Percentiles rank a stretch among this genome's conserved stretches.
These are phyloP conservation scores for Alitta virens DNA, from an alignment of 2,888 invertebrate genomes.

Conservation along the genomic window DNA sequence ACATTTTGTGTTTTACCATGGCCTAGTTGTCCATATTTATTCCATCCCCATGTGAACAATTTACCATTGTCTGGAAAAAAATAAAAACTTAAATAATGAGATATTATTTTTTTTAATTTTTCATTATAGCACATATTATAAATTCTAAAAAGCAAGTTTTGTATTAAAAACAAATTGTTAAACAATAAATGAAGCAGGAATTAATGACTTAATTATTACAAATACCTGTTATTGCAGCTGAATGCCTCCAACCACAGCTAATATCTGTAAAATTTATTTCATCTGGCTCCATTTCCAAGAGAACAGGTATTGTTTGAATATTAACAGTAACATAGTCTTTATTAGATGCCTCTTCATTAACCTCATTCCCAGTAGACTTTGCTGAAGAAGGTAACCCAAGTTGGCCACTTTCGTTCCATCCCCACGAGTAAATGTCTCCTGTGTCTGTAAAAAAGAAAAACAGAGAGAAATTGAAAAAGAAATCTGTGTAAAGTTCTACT, in stretches of 20 bases:
- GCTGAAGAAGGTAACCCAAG: slow-evolving; percentile 65
- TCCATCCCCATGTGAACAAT: slow-evolving; percentile 77
- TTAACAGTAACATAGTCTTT: background rate
- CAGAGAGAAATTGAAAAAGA: too few relatives aligned
- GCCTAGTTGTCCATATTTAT: slow-evolving; percentile 78
- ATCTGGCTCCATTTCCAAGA: background rate
- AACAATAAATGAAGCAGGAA: too few relatives aligned
- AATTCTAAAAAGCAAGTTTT: too few relatives aligned
- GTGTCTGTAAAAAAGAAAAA: slow-evolving; percentile 35
- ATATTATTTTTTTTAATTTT: slow-evolving; percentile 12
- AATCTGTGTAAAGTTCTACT: too few relatives aligned
- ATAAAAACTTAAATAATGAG: slow-evolving; percentile 22
- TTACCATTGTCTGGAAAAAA: slow-evolving; percentile 63
- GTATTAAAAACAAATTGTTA: too few relatives aligned
- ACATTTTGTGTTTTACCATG: slow-evolving; percentile 31
- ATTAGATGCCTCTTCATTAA: background rate
- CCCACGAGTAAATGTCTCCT: slow-evolving; percentile 87
- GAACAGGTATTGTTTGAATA: background rate
- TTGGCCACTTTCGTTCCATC: slow-evolving; percentile 86
- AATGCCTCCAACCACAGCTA: slow-evolving; percentile 76
- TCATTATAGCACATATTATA: too few relatives aligned
- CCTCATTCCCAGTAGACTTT: background rate
- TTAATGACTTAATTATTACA: too few relatives aligned
- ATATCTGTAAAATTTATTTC: slow-evolving; percentile 55
- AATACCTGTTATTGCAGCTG: slow-evolving; percentile 66